A percentile compares a stretch with the other conserved stretches of the same genome.
phyloP scores from a whole-genome alignment of 2,113 vertebrate species.

The Pteropus alecto region DNA sequence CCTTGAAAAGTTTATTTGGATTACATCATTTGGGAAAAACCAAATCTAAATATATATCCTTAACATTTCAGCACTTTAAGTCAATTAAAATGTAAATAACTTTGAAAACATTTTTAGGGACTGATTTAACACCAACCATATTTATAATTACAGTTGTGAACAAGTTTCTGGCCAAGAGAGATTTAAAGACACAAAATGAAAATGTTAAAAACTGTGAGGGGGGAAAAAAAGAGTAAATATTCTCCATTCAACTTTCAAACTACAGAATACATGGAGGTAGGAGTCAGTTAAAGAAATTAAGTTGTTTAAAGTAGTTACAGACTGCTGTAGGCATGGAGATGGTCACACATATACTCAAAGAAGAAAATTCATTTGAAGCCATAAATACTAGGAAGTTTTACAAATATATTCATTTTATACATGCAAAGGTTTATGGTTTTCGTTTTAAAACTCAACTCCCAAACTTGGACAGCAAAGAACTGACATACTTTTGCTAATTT shows the following conservation, averaged over 20 bases:
- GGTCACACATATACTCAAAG: not conserved
- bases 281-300: not conserved
- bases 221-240: not conserved
- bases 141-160: conserved; percentile 38
- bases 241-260: conserved; percentile 1
- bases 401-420: not conserved
- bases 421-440: not conserved
- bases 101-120: conserved; percentile 41
- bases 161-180: conserved; percentile 19
- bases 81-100: conserved; percentile 59
- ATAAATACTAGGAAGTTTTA: not conserved
- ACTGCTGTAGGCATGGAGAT: not conserved
- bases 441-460: not conserved
- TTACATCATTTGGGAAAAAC: not conserved
- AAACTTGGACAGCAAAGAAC: not conserved
- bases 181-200: conserved; percentile 51
- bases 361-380: not conserved
- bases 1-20: not conserved
- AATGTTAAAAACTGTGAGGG: not conserved
- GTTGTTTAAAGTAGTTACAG: not conserved
- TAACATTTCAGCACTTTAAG: conserved; percentile 48
- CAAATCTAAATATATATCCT: conserved; percentile 44
- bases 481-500: not conserved
- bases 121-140: conserved; percentile 29
- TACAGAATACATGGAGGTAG: not conserved